Base-by-base conservation (phyloP, 2,888 invertebrate species). In the Cabera pusaria region DNA sequence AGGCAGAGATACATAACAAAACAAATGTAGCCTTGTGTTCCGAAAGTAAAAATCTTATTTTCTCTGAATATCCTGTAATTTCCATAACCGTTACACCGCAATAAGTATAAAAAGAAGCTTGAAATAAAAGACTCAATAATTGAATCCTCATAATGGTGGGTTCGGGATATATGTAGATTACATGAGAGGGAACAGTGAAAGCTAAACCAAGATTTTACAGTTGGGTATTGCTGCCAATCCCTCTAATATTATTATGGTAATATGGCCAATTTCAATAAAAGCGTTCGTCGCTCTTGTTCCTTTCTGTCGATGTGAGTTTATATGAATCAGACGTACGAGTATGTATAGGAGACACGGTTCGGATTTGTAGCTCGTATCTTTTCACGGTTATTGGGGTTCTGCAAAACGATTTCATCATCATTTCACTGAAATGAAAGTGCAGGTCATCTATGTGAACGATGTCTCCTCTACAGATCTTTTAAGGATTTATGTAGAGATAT, bases 211-310 rank as follows among this genome's bases (percentile, higher is more conserved):
- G 80, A 79, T 81, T 82, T 82, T 78, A 83, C 81, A 78, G 80
- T 74, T 65, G 71, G 74, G 62, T 75, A 80, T 81, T 74, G 77
- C 77, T 83, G 81, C 84, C 84, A 84, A 86, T 85, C 83, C 81
- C 75, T 81, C 74, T 86, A 80, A 85, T 87, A 86, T 79, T 82
- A 86, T 86, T 87, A 87, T 87, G 87, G 78, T 81, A 87, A 87
- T 87, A 72, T 72, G 66, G 62, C 75, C 84, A 84, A 84, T 87
- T 87, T 83, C 85, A 85, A 87, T 86, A 85, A 87, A 85, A 84
- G 81, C 80, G 75, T 78, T 76, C 75, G 67, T 70, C 62, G 72
- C 65, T 54, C 47, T 4, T 14, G 14, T 77, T 75, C 75, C 71
- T 76, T 74, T 24, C 23, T 33, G 38, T 23, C 23, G 39, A 39